Percentiles rank a stretch among this genome's conserved stretches.
Conservation (phyloP, 2,113 vertebrate species). For the Gambusia holbrooki region DNA sequence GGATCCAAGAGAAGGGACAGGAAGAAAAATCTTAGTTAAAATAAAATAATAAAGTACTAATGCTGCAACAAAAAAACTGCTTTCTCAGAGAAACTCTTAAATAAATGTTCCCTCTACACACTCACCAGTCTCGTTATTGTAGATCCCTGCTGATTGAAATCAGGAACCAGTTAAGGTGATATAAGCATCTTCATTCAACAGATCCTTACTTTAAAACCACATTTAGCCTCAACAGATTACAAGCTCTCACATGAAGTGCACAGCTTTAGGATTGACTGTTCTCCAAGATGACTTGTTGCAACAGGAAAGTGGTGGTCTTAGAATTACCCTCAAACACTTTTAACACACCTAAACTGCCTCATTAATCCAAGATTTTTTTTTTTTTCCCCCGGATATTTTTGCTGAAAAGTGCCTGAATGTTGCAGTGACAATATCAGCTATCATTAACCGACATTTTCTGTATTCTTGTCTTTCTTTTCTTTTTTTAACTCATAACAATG, state of each 20-base stretch:
- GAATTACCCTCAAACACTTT: not conserved
- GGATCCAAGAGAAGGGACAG: slow-evolving; percentile 2
- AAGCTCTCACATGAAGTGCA: not conserved
- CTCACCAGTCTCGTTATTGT: slow-evolving; percentile 7
- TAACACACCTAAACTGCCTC: not conserved
- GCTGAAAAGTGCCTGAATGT: not conserved
- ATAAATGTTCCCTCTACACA: slow-evolving; percentile 23
- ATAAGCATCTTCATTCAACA: slow-evolving; percentile 18
- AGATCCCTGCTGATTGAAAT: slow-evolving; percentile 10
- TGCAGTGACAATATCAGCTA: not conserved
- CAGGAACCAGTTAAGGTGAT: not conserved
- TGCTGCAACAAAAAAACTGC: slow-evolving; percentile 7
- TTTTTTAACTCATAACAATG: not conserved
- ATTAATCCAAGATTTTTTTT: not conserved
- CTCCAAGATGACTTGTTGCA: not conserved
- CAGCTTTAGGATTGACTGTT: not conserved
- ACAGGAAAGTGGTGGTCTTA: not conserved
- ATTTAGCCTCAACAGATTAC: slow-evolving; percentile 18
- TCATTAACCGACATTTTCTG: not conserved
- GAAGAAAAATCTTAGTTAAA: slow-evolving; percentile 15
- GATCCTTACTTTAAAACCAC: slow-evolving; percentile 13
- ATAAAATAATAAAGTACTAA: slow-evolving; percentile 11
- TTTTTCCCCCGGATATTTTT: not conserved
- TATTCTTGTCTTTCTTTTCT: not conserved
- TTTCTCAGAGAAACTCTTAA: slow-evolving; percentile 2